Percentiles rank a stretch among this genome's conserved stretches.
These are phyloP conservation scores for Petrosia ficiformis DNA, from an alignment of 37 sponge, comb jelly and placozoan genomes.

Conservation along the genomic window DNA sequence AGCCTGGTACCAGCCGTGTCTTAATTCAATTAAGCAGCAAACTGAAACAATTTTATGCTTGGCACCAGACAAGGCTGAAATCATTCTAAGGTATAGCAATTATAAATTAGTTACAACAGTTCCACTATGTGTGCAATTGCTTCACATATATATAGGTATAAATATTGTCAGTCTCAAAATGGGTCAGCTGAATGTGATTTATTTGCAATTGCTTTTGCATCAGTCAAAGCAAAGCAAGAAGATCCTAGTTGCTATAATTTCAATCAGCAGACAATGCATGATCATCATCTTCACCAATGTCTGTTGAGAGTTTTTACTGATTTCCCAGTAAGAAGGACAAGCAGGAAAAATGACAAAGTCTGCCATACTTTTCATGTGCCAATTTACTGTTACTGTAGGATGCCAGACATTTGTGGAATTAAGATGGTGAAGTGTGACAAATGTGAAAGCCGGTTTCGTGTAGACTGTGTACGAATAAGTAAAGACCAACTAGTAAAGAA, in stretches of 20 bases:
- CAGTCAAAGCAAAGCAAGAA: not conserved
- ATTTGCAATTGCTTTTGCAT: not conserved
- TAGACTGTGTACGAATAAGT: too few species aligned
- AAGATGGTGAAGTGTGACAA: not conserved
- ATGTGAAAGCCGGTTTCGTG: too few species aligned
- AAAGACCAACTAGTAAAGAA: too few species aligned
- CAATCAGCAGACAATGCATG: not conserved
- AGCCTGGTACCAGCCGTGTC: not conserved
- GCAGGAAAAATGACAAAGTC: not conserved
- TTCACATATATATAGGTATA: not conserved
- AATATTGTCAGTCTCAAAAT: not conserved
- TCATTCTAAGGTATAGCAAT: not conserved
- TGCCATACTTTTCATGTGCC: not conserved
- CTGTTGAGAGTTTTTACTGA: not conserved
- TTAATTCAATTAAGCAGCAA: too few species aligned
- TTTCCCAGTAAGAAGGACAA: not conserved
- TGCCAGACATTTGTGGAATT: not conserved
- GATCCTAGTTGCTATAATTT: not conserved
- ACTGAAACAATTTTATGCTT: too few species aligned
- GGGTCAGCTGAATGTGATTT: not conserved
- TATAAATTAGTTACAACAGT: too few species aligned
- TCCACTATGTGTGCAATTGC: too few species aligned
- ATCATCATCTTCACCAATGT: not conserved
- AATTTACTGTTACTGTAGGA: not conserved
- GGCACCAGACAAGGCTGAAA: too few species aligned